Evolutionary conservation across 2,113 vertebrate genomes (phyloP).

Genomic region (Colistium nudipinnis): DNA sequence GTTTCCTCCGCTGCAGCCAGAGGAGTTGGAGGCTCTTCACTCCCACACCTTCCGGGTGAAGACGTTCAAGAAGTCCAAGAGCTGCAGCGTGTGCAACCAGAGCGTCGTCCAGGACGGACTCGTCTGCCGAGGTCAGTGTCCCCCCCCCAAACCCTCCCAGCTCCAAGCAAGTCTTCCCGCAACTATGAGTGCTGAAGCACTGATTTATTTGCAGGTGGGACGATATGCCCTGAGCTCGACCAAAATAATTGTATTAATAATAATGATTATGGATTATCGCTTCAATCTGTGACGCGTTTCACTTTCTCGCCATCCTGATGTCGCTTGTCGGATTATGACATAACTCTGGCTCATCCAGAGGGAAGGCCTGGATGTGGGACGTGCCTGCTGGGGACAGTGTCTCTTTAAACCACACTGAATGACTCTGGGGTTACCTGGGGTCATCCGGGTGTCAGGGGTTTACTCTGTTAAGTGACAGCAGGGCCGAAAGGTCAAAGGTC

Average conservation of each 20-base stretch:
- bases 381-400: too few relatives aligned
- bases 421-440: constrained; percentile 40
- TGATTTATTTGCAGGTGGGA: too few relatives aligned
- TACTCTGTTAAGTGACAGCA: constrained; percentile 43
- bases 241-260: too few relatives aligned
- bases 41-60: constrained; percentile 93
- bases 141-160: neutral
- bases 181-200: neutral
- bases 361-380: too few relatives aligned
- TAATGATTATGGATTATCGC: too few relatives aligned
- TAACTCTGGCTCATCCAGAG: too few relatives aligned
- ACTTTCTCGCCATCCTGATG: too few relatives aligned
- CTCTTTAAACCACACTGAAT: constrained; percentile 37
- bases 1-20: constrained; percentile 82
- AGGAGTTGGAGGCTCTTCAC: constrained; percentile 90
- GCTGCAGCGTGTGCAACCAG: constrained; percentile 92
- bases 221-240: too few relatives aligned
- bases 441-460: constrained; percentile 35
- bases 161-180: neutral
- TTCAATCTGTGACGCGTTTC: too few relatives aligned
- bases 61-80: constrained; percentile 94
- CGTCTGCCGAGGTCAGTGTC: constrained; percentile 89
- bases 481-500: constrained; percentile 51
- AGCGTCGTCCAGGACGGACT: constrained; percentile 91
- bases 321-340: too few relatives aligned